Conservation (phyloP, 2,113 vertebrate genomes). For the Pygoscelis adeliae region DNA sequence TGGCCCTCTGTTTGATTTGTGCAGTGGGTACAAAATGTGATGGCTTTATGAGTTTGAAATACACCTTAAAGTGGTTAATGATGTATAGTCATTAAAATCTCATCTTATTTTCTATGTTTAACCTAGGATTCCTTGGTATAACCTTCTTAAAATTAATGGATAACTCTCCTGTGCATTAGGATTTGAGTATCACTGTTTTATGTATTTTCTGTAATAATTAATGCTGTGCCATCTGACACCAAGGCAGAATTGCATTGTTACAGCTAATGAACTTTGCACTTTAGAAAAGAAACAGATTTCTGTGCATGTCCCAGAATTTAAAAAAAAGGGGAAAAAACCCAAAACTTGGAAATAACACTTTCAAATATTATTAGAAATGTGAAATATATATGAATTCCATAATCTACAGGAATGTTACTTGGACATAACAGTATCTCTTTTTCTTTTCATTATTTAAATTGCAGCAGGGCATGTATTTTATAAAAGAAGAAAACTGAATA, state of each 20-base stretch:
- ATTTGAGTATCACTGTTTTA: background rate
- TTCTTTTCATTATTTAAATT: background rate
- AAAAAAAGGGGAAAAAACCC: fast-evolving
- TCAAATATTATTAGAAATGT: background rate
- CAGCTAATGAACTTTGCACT: background rate
- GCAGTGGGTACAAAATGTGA: background rate
- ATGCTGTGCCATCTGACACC: background rate
- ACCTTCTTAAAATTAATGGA: background rate
- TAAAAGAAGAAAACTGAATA: background rate
- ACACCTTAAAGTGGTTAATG: background rate
- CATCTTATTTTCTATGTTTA: background rate
- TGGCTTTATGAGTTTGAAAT: background rate
- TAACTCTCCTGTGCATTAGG: background rate
- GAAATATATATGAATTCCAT: background rate
- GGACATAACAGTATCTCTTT: background rate
- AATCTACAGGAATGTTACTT: background rate
- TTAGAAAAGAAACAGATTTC: background rate
- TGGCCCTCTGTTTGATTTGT: background rate
- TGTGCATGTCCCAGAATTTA: background rate
- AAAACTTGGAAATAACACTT: background rate
- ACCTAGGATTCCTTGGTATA: background rate
- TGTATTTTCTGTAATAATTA: background rate
- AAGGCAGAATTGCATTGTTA: background rate
- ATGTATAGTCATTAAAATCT: background rate
- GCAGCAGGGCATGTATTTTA: background rate